Evolutionary conservation across 2,113 vertebrate species (phyloP), one percentile per base, ranked within the genome.

Genomic region (Cyprinodon brontotheroides): DNA sequence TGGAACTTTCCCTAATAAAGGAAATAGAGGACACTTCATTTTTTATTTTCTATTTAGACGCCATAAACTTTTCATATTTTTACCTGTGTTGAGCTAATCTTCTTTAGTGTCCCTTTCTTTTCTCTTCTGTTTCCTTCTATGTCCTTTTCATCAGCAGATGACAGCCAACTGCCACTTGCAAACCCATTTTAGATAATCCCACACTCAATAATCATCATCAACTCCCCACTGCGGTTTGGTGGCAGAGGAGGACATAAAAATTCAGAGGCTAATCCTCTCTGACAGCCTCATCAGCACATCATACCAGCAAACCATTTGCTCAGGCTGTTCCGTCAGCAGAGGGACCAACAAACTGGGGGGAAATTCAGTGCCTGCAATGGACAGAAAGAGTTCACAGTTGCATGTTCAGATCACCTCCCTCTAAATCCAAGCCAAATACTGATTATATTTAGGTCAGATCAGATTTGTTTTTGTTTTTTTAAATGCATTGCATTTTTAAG

Each of bases 181-280:
- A 66, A 60, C 41, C 57, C 65, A 29, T 82, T 89, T 82, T 7
- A 85, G 70, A 90, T 88, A 87, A 91, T 88, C 80, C 84, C 68
- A 70, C 67, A 63, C 83, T 87, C 75, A 80, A 83, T 80, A 89
- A 80, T 79, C 61, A 84, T 82, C 79, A 75, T 74, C 72, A 76
- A 73, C 82, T 75, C 77, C 68, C 76, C 65, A 71, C 60, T 74
- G 41, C 62, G 72, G 72, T 84, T 68, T 68, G 59, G 83, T 67
- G 37, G 75, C 75, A 74, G 81, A 83, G 70, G 53, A 73, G 72
- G 65, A 77, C 41, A 20, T 77, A 66, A 80, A 79, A 71, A 69
- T 86, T 65, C 72, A 68, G 70, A 79, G 48, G 22, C 69, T 82
- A 76, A 82, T 86, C 81, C 69, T 68, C 67, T 11, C 57, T 57